Base-by-base conservation (phyloP, 2,113 vertebrate species). In the Baryphthengus martii region DNA sequence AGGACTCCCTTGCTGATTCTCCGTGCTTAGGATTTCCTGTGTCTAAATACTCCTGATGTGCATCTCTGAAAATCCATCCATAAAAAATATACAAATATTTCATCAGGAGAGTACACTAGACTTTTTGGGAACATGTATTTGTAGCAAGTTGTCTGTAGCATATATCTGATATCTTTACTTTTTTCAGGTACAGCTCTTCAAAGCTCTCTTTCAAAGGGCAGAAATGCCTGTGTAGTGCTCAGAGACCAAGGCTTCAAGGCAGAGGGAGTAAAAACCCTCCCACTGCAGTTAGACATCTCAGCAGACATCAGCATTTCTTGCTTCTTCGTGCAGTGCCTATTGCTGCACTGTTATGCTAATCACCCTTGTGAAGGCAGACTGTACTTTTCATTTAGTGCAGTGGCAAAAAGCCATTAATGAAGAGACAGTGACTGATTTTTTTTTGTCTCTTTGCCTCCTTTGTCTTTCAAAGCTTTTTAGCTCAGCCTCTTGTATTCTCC, bases 161-260 rank as follows among this genome's bases (percentile, higher is more conserved):
- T 9, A 4, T 15, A 44, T 14, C 11, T 8, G 31, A 23, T 47
- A 15, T 42, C 50, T 76, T 88, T 42, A 58, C 47, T 75, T 87
- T 40, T 56, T 59, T 85, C 71, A 76, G 77, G 75, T 44, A 11
- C 5, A 2, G 50, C 66, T 93, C 92, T 88, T 94, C 95, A 83
- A 85, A 95, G 88, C 67, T n/a, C 37, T 3, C 56, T 76, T 83
- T 95, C 71, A 92, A 83, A 91, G 50, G 77, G 74, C 81, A 95
- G 87, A 68, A 95, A 84, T 75, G 77, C 70, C 87, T 71, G 44
- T 50, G 68, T 40, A 68, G 35, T 78, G 79, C 77, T 75, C 66
- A 77, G 20, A 90, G 86, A 59, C 2, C 3, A 76, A 92, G 37
- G 35, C 62, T 91, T 93, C 70, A 85, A 85, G 81, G 91, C 67